Evolutionary conservation across 2,113 vertebrate genomes (phyloP).

Genomic region (Grallaria varia): DNA sequence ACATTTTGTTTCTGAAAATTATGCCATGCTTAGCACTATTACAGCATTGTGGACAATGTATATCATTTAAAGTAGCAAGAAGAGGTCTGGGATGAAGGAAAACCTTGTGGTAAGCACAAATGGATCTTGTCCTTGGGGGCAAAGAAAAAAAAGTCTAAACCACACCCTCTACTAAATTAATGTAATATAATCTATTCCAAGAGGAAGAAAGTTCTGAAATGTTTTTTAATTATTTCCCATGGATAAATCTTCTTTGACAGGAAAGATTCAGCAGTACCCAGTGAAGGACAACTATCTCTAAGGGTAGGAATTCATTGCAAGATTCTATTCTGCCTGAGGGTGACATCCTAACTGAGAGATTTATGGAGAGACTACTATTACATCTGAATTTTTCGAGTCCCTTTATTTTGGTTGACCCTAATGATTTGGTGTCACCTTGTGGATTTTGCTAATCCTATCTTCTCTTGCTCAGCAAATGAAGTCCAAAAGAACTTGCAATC

Average conservation of each 20-base stretch:
- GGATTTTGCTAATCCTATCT: not conserved
- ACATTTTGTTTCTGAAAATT: not conserved
- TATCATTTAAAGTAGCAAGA: not conserved
- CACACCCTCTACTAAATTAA: not conserved
- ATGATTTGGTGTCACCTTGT: constrained; percentile 23
- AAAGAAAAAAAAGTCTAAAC: not conserved
- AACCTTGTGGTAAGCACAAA: not conserved
- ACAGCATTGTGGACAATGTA: not conserved
- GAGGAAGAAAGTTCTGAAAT: constrained; percentile 14
- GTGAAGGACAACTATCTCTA: constrained; percentile 28
- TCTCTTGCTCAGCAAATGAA: not conserved
- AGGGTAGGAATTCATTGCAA: not conserved
- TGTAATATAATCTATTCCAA: constrained; percentile 2
- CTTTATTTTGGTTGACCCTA: constrained; percentile 8
- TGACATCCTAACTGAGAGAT: not conserved
- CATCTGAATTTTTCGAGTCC: not conserved
- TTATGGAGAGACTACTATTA: constrained; percentile 5
- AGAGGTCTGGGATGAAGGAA: not conserved
- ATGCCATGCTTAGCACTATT: not conserved
- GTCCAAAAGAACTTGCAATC: not conserved
- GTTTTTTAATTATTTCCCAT: constrained; percentile 49
- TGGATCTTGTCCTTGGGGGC: not conserved
- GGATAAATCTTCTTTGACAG: constrained; percentile 52
- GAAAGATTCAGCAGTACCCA: not conserved
- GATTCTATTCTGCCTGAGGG: not conserved